Conservation (phyloP, 1,140 invertebrate genomes). For the Macrobrachium rosenbergii region DNA sequence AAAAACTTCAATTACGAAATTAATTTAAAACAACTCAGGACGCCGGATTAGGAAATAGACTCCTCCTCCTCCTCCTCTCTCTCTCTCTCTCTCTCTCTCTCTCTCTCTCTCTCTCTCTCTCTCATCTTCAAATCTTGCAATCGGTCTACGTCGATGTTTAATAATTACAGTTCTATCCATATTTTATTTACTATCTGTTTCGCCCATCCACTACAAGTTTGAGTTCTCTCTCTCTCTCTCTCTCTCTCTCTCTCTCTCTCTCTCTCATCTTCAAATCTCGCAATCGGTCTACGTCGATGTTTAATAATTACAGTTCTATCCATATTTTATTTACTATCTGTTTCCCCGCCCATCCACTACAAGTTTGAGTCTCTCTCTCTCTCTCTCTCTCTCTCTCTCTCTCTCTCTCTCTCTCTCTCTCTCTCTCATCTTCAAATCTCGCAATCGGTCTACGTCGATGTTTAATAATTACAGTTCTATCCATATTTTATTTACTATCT, state of each 20-base stretch:
- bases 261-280: neutral
- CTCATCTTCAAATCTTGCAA: neutral
- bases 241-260: slow-evolving; percentile 15
- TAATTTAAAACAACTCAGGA: too few species aligned
- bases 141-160: too few species aligned
- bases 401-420: slow-evolving; percentile 20
- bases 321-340: neutral
- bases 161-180: neutral
- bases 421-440: neutral
- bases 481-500: neutral
- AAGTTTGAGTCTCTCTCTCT: too few species aligned
- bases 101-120: slow-evolving; percentile 21
- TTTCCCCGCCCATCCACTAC: neutral
- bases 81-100: slow-evolving; percentile 7
- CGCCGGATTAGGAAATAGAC: too few species aligned
- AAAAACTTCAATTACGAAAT: too few species aligned
- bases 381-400: slow-evolving; percentile 9
- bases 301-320: neutral
- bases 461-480: neutral
- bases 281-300: too few species aligned
- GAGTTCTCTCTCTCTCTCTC: slow-evolving; percentile 14
- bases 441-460: too few species aligned
- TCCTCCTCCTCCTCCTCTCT: neutral
- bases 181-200: neutral
- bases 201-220: neutral